Conservation (phyloP, 2,888 invertebrate species). For the Leucozona laternaria region DNA sequence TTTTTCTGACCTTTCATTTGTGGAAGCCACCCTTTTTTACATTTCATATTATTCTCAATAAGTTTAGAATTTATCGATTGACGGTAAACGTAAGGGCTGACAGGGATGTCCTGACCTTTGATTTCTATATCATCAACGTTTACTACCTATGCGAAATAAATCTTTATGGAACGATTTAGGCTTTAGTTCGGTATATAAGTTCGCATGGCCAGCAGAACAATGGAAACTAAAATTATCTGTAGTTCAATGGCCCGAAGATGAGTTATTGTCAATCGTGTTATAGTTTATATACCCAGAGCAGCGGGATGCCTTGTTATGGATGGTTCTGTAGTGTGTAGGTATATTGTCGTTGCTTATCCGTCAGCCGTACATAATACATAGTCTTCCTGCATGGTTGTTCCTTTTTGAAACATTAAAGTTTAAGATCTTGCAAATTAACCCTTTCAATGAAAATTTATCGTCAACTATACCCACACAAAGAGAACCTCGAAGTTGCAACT, state of each 20-base stretch:
- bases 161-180: constrained; percentile 49
- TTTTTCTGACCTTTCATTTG: constrained; percentile 39
- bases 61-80: constrained; percentile 69
- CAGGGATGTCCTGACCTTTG: constrained; percentile 68
- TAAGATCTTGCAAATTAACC: constrained; percentile 70
- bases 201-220: constrained; percentile 36
- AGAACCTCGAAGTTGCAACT: constrained; percentile 8
- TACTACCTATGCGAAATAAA: constrained; percentile 62
- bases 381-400: constrained; percentile 14
- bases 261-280: constrained; percentile 56
- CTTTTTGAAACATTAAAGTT: constrained; percentile 62
- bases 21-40: constrained; percentile 29
- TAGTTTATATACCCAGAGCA: constrained; percentile 13
- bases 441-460: constrained; percentile 67
- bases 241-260: constrained; percentile 69
- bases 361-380: not conserved
- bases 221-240: constrained; percentile 54
- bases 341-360: constrained; percentile 24
- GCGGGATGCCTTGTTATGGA: not conserved
- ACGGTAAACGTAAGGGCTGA: not conserved
- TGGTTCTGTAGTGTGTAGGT: not conserved
- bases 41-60: constrained; percentile 45
- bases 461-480: constrained; percentile 8
- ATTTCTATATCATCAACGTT: constrained; percentile 64
- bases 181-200: constrained; percentile 40